These are phyloP conservation scores for Coryphaenoides rupestris DNA, from an alignment of 2,113 vertebrate species.

Conservation along the genomic window DNA sequence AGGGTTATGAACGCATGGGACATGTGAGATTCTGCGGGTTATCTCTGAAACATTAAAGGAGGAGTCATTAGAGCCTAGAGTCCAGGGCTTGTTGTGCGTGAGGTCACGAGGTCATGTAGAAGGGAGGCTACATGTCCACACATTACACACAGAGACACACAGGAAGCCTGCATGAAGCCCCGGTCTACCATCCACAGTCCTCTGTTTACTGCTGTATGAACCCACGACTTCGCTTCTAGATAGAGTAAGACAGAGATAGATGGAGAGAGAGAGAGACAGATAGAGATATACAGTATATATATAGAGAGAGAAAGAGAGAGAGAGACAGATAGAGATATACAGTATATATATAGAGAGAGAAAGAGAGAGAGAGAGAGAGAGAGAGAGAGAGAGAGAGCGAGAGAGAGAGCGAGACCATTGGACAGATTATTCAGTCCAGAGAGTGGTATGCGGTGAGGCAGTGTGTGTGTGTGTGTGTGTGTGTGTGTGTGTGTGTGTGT, in stretches of 20 bases:
- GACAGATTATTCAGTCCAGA: too few relatives aligned
- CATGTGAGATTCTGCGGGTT: too few relatives aligned
- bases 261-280: too few relatives aligned
- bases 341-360: too few relatives aligned
- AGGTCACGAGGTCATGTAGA: not conserved
- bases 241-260: constrained; percentile 98
- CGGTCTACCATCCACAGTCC: constrained; percentile 68
- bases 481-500: too few relatives aligned
- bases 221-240: constrained; percentile 39
- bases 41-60: too few relatives aligned
- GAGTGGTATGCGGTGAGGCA: constrained; percentile 50
- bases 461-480: constrained; percentile 78
- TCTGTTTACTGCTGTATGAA: too few relatives aligned
- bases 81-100: too few relatives aligned
- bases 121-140: constrained; percentile 34
- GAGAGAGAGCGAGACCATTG: constrained; percentile 4
- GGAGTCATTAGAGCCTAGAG: too few relatives aligned
- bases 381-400: constrained; percentile 51
- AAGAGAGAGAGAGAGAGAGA: too few relatives aligned
- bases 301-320: constrained; percentile 4
- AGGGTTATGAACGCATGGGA: too few relatives aligned
- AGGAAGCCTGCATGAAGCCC: constrained; percentile 86
- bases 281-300: too few relatives aligned
- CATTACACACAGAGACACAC: constrained; percentile 82
- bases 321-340: not conserved